Evolutionary conservation across 2,797 vertebrate species (phyloP).

Genomic region (Chloroceryle inda): DNA sequence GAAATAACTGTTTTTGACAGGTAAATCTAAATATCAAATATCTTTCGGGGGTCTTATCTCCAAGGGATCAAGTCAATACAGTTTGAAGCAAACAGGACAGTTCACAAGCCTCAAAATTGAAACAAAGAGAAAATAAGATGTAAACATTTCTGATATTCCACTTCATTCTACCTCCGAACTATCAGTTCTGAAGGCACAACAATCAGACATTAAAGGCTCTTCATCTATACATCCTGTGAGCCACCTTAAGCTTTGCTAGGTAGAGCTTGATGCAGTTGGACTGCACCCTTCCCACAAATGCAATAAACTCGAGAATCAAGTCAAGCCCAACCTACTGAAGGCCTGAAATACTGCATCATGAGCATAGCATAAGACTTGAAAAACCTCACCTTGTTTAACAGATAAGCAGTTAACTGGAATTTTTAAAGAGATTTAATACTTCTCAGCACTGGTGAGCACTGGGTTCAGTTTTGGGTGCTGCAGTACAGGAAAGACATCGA

Average conservation of each 20-base stretch:
- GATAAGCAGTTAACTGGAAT: neutral
- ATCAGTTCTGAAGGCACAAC: neutral
- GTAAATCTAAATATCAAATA: neutral
- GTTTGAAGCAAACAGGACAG: neutral
- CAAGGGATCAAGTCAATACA: neutral
- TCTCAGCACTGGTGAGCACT: neutral
- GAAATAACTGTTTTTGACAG: neutral
- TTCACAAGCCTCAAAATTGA: neutral
- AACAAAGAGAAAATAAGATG: neutral
- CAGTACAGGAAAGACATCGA: no score
- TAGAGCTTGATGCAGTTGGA: neutral
- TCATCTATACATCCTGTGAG: neutral
- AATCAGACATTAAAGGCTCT: neutral
- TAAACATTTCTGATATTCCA: neutral
- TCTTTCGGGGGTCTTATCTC: neutral
- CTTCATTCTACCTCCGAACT: neutral
- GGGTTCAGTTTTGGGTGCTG: no score
- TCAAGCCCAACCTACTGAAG: neutral
- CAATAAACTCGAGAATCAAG: neutral
- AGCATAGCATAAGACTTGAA: neutral
- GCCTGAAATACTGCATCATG: neutral
- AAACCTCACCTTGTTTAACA: neutral
- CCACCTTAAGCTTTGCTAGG: neutral
- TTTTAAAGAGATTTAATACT: neutral
- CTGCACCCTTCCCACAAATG: neutral